Evolutionary conservation across 2,797 vertebrate species (phyloP).

Genomic region (Chiroxiphia lanceolata): DNA sequence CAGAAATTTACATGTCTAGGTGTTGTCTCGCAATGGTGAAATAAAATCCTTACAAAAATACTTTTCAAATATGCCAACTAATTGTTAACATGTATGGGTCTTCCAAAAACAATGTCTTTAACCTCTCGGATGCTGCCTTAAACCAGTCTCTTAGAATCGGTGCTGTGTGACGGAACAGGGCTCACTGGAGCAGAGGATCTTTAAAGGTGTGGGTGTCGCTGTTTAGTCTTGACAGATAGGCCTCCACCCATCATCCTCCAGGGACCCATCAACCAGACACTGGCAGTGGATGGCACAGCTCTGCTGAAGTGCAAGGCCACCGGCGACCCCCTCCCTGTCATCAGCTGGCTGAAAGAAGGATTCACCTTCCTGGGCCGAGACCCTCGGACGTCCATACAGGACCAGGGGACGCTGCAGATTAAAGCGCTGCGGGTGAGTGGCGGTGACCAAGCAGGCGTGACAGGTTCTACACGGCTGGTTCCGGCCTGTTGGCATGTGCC

Average conservation of each 20-base stretch:
- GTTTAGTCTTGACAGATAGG: conserved; percentile 92
- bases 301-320: conserved; percentile 95
- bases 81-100: neutral
- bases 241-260: conserved; percentile 97
- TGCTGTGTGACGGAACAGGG: neutral
- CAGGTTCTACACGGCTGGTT: rapidly evolving
- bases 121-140: neutral
- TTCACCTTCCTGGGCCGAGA: conserved; percentile 94
- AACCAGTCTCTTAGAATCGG: neutral
- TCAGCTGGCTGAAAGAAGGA: conserved; percentile 98
- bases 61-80: neutral
- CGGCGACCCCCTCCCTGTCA: conserved; percentile 92
- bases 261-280: conserved; percentile 93
- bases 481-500: neutral
- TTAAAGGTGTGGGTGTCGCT: neutral
- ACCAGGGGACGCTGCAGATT: conserved; percentile 94
- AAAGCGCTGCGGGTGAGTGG: conserved; percentile 86
- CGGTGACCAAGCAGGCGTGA: rapidly evolving
- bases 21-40: neutral
- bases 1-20: neutral
- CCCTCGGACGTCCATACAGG: conserved; percentile 90
- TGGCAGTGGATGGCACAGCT: conserved; percentile 89
- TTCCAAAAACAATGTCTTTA: neutral
- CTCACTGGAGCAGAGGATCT: neutral
- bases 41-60: neutral